phyloP scores from a whole-genome alignment of 2,113 vertebrate species.

The Lanius ludovicianus region DNA sequence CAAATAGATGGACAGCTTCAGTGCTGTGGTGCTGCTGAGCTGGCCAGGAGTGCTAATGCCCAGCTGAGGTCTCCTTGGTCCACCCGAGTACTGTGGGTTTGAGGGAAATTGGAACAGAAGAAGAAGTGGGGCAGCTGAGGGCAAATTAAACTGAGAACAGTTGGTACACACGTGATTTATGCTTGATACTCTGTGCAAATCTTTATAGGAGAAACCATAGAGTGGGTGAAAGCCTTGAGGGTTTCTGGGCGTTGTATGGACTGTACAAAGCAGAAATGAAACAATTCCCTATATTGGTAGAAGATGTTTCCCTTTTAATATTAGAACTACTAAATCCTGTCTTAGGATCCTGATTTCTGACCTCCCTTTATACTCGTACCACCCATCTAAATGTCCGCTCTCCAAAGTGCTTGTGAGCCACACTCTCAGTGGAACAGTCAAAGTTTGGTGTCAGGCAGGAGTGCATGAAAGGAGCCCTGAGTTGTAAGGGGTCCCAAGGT shows the following conservation, averaged over 20 bases:
- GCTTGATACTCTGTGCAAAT: background rate
- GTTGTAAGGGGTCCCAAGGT: background rate
- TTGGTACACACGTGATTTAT: background rate
- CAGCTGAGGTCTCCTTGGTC: too few species aligned
- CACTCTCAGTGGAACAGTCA: background rate
- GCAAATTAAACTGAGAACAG: background rate
- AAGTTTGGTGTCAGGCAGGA: background rate
- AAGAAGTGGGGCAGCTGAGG: background rate
- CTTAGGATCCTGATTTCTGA: background rate
- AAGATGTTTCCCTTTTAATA: background rate
- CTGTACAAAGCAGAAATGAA: background rate
- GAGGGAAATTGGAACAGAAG: background rate
- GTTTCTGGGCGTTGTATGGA: background rate
- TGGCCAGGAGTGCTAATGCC: background rate
- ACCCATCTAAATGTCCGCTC: background rate
- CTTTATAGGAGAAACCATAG: background rate
- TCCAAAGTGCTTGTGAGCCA: background rate
- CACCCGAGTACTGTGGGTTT: accelerated
- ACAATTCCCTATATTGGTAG: background rate
- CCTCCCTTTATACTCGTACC: background rate
- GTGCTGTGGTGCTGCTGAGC: accelerated
- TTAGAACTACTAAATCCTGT: background rate
- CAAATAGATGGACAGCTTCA: accelerated
- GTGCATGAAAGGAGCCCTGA: accelerated
- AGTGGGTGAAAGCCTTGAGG: background rate